phyloP scores from a whole-genome alignment of 1,140 invertebrate genomes.

The Manduca sexta region DNA sequence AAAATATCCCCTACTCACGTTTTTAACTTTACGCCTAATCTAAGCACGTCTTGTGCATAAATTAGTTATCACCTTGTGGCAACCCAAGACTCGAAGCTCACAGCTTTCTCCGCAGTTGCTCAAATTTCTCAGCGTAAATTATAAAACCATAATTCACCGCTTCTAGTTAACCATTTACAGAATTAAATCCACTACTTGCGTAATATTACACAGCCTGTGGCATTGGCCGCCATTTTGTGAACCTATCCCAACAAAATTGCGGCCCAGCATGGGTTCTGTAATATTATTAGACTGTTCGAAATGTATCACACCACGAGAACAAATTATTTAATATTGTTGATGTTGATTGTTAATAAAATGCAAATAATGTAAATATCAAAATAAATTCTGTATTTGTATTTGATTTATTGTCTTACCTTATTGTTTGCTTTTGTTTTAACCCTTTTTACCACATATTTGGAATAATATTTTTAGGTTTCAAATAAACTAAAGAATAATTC shows the following conservation, averaged over 20 bases:
- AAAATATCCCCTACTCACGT: no score
- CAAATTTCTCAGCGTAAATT: slow-evolving; percentile 43
- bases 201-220: slow-evolving; percentile 52
- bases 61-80: slow-evolving; percentile 22
- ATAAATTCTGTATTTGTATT: slow-evolving; percentile 76
- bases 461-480: no score
- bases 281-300: slow-evolving; percentile 62
- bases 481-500: no score
- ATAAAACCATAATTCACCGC: slow-evolving; percentile 50
- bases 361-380: slow-evolving; percentile 76
- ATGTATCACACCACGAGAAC: slow-evolving; percentile 67
- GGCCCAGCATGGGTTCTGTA: slow-evolving; percentile 45
- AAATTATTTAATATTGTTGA: slow-evolving; percentile 75
- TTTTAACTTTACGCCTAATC: not conserved
- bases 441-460: no score
- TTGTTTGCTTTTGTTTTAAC: no score
- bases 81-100: slow-evolving; percentile 54
- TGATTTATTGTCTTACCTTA: slow-evolving; percentile 43
- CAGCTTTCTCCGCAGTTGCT: slow-evolving; percentile 68
- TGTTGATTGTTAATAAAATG: slow-evolving; percentile 76
- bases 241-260: slow-evolving; percentile 32
- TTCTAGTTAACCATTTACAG: slow-evolving; percentile 49
- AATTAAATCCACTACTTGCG: slow-evolving; percentile 35
- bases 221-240: slow-evolving; percentile 15
- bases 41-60: not conserved